Evolutionary conservation across 2,113 vertebrate genomes (phyloP), one percentile per base, ranked within the genome.

Genomic region (Scomber colias): DNA sequence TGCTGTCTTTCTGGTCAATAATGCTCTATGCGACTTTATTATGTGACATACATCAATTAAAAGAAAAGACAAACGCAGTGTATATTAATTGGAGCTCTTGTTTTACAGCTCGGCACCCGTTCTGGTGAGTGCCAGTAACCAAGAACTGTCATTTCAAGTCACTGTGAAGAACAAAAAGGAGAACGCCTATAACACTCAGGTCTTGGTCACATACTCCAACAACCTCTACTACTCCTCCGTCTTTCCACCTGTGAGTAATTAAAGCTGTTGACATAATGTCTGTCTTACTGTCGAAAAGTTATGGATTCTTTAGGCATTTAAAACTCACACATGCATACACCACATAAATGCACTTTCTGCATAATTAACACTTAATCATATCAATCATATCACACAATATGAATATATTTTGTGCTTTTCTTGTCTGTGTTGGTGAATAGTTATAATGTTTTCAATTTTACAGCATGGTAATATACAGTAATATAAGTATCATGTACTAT

Each of bases 161-260:
- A 91, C 79, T 2, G 82, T 97, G 87, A 95, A 66, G 88, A 99
- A 98, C 87, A 94, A 90, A 83, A 94, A 92, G 62, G 97, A 99
- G 89, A 97, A 96, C 15, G 96, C 97, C 1, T 98, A 97, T 84
- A 98, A 98, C 89, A 93, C 96, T 4, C 93, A 90, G 63, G 87
- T 99, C 62, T 68, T 92, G 49, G 89, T 90, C 24, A 87, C 87
- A 0, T 97, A 93, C 94, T 97, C 97, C 62, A 93, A 94, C 74
- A 98, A 96, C 87, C 91, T 98, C 82, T 97, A 95, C 94, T 99
- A 97, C 85, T 97, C 96, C 0, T 97, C 94, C 0, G 88, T 91
- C 51, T 87, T 92, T 77, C 73, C 91, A 81, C 86, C 94, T 21
- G 97, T 98, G 90, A 0, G 96, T 95, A 11, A 5, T 5, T 63